Evolutionary conservation across 2,113 vertebrate genomes (phyloP).

Genomic region (Elanoides forficatus): DNA sequence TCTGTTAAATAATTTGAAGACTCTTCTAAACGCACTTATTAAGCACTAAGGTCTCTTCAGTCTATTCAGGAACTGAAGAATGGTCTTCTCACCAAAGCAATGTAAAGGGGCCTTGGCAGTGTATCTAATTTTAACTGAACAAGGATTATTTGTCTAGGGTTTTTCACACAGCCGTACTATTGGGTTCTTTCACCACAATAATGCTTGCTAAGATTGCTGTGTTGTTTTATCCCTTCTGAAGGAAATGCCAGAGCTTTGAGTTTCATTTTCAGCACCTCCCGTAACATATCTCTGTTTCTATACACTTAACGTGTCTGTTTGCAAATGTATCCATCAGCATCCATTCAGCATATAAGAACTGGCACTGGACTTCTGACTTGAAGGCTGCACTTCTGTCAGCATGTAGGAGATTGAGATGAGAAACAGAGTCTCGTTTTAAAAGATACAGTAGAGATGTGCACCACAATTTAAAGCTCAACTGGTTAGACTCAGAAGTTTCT

Average conservation of each 20-base stretch:
- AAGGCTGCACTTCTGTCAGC: not conserved
- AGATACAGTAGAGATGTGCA: not conserved
- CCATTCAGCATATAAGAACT: not conserved
- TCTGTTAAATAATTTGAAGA: not conserved
- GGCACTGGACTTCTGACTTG: not conserved
- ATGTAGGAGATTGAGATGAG: not conserved
- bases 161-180: not conserved
- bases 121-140: not conserved
- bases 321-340: not conserved
- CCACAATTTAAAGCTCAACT: not conserved
- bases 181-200: not conserved
- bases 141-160: not conserved
- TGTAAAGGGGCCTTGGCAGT: not conserved
- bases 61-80: not conserved
- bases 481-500: not conserved
- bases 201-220: not conserved
- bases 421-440: not conserved
- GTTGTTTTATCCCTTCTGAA: constrained; percentile 5
- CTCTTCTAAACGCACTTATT: not conserved
- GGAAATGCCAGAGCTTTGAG: not conserved
- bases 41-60: not conserved
- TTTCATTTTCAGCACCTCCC: constrained; percentile 5
- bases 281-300: not conserved
- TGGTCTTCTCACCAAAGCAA: not conserved
- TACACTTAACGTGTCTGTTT: not conserved